Base-by-base conservation (phyloP, 2,113 vertebrate species). In the Lepus europaeus region DNA sequence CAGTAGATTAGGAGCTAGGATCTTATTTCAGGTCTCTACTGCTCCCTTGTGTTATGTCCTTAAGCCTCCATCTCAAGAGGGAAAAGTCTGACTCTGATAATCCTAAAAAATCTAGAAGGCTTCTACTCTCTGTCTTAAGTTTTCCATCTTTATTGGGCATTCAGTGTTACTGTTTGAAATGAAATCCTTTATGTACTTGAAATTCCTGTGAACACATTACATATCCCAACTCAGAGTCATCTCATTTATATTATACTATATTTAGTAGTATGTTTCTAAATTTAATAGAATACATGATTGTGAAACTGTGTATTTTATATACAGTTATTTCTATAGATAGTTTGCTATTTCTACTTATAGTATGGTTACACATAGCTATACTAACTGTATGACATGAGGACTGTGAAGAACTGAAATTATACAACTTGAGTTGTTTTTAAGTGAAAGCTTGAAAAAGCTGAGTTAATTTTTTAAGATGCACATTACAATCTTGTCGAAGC, bases 341-440 rank as follows among this genome's bases (percentile, higher is more conserved):
- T 27, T 31, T 66, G 81, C 13, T 59, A 59, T 59, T 59, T 59
- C 56, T 59, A 59, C 56, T 19, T 59, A 33, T 2, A 31, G 27
- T 49, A 31, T 91, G 86, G 81, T 49, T 68, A 72, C 77, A 59
- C 56, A 59, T 10, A 84, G 73, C 87, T 85, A 82, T 89, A 56
- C 27, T 69, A n/a, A 66, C 22, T 82, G 12, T 6, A 5, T 84
- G n/a, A 74, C 68, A 70, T 29, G 36, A 31, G 90, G 76, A 20
- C 74, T 91, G 31, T 89, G 51, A 80, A 78, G 66, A 92, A 87
- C 61, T 74, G 89, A 56, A 89, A 78, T 22, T 64, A 19, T 87
- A 22, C 2, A 31, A 59, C 8, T 77, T 69, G 66, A 66, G 23
- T 84, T 97, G 63, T 76, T 95, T 87, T 91, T 59, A 64, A 95